A percentile compares a stretch with the other conserved stretches of the same genome.
Conservation (phyloP, 92 coral and sea anemone genomes). For the Epizoanthus scotinus region DNA sequence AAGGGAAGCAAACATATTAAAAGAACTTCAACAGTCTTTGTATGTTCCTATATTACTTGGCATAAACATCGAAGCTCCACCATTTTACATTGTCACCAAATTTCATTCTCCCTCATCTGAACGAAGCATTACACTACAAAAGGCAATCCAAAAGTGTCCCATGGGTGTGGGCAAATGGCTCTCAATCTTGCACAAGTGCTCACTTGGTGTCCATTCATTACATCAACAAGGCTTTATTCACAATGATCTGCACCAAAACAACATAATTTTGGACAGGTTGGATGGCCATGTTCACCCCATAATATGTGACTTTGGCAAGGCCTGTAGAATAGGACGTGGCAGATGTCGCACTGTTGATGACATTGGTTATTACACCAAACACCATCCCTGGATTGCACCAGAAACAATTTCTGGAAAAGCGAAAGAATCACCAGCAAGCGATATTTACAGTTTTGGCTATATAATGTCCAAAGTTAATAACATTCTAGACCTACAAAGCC, state of each 20-base stretch:
- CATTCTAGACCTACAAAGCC: background rate
- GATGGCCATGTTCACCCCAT: slow-evolving; percentile 43
- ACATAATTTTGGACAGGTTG: slow-evolving; percentile 37
- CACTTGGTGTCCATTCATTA: slow-evolving; percentile 35
- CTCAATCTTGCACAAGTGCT: slow-evolving; percentile 32
- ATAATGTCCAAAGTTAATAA: slow-evolving; percentile 29
- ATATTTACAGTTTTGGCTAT: slow-evolving; percentile 36
- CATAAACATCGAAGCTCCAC: no score
- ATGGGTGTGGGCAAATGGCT: slow-evolving; percentile 31
- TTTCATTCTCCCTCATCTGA: slow-evolving; percentile 37
- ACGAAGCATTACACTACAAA: slow-evolving; percentile 34
- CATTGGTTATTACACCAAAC: slow-evolving; percentile 1
- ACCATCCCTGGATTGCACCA: slow-evolving; percentile 19
- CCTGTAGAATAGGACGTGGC: slow-evolving; percentile 25
- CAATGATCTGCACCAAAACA: slow-evolving; percentile 48
- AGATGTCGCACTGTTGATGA: slow-evolving; percentile 28
- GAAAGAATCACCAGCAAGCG: slow-evolving; percentile 15
- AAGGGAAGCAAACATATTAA: slow-evolving; percentile 42
- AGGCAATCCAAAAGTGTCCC: slow-evolving; percentile 28
- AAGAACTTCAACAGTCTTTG: no score
- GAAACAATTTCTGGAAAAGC: slow-evolving; percentile 4
- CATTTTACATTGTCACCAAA: no score
- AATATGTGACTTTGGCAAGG: slow-evolving; percentile 39
- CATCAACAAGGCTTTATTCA: slow-evolving; percentile 40
- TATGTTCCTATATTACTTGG: no score